phyloP scores from a whole-genome alignment of 2,113 vertebrate genomes.

The Sialia sialis region DNA sequence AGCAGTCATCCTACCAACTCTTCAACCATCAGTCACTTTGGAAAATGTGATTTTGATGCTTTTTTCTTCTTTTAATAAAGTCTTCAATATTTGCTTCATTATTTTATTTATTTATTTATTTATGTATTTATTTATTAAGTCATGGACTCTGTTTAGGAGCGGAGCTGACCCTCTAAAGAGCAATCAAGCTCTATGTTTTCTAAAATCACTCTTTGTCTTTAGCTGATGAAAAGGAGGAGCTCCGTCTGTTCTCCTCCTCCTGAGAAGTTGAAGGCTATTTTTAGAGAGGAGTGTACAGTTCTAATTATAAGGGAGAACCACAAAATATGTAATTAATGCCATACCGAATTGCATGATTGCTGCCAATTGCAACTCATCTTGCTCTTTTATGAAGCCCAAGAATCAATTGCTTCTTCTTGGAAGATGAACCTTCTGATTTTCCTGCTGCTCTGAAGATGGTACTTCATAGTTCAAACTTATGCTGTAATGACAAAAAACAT shows the following conservation, averaged over 20 bases:
- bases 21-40: not conserved
- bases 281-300: not conserved
- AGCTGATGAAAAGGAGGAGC: not conserved
- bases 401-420: not conserved
- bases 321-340: not conserved
- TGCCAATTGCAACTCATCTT: not conserved
- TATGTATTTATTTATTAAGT: accelerated
- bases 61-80: not conserved
- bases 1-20: not conserved
- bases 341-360: not conserved
- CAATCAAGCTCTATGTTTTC: not conserved
- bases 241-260: not conserved
- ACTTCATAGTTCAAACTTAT: not conserved
- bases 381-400: not conserved
- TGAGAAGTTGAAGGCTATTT: not conserved
- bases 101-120: not conserved
- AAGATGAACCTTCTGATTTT: not conserved
- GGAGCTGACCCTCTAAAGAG: not conserved
- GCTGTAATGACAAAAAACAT: not conserved
- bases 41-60: not conserved
- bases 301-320: not conserved
- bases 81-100: not conserved
- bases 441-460: not conserved
- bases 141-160: not conserved
- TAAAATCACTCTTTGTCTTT: not conserved